These are phyloP conservation scores for Coregonus sp. DNA, from an alignment of 2,797 vertebrate genomes.

Conservation along the genomic window DNA sequence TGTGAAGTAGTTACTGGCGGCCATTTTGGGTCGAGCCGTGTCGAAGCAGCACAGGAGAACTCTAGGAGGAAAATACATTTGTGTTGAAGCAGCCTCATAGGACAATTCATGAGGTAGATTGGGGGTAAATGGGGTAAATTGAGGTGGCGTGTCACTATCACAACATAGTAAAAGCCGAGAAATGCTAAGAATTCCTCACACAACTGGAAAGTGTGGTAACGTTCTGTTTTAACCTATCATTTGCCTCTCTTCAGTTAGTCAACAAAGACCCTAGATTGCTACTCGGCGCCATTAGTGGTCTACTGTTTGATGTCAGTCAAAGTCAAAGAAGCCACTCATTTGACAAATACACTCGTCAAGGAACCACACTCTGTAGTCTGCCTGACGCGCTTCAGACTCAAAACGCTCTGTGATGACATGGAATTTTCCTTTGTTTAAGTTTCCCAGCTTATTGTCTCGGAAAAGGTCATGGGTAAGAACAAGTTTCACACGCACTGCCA, in stretches of 20 bases:
- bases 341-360: constrained; percentile 30
- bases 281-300: constrained; percentile 14
- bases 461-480: not conserved
- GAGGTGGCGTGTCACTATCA: constrained; percentile 2
- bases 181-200: constrained; percentile 22
- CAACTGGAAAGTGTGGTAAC: constrained; percentile 19
- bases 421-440: constrained; percentile 30
- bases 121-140: not conserved
- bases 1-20: not conserved
- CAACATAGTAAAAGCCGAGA: constrained; percentile 16
- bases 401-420: constrained; percentile 48
- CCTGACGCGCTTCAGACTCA: constrained; percentile 17
- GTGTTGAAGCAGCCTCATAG: not conserved
- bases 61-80: not conserved
- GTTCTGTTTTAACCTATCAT: constrained; percentile 24
- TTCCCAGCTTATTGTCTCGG: constrained; percentile 12
- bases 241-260: constrained; percentile 10
- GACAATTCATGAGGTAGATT: constrained; percentile 12
- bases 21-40: not conserved
- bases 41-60: not conserved
- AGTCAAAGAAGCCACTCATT: constrained; percentile 51
- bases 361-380: constrained; percentile 43
- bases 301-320: constrained; percentile 44
- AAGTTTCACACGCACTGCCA: constrained; percentile 18
- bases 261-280: constrained; percentile 20